Conservation (phyloP, 2,113 vertebrate species). For the Clupea harengus region DNA sequence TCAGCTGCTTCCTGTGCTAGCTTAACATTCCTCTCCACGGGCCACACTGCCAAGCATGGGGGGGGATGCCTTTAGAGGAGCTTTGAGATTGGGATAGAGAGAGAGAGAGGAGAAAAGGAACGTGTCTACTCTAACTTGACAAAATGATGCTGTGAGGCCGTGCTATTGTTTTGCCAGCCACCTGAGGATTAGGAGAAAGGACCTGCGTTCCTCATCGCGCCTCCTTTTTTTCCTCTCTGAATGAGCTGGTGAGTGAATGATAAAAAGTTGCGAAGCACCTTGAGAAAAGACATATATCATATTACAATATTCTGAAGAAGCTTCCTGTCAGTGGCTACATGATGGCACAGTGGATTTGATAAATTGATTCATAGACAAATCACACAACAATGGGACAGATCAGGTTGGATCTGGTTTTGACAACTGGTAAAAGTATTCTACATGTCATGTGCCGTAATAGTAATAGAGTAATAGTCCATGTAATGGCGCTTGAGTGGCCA, state of each 20-base stretch:
- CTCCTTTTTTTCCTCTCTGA: neutral
- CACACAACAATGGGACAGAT: neutral
- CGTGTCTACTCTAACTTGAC: constrained; percentile 35
- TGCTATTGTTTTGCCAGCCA: constrained; percentile 37
- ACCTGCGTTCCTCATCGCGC: constrained; percentile 20
- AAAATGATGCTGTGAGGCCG: constrained; percentile 12
- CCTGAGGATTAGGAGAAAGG: constrained; percentile 37
- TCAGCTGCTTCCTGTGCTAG: constrained; percentile 44
- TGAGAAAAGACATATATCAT: neutral
- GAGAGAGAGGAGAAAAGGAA: neutral
- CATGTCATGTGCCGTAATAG: constrained; percentile 1
- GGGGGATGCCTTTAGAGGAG: constrained; percentile 31
- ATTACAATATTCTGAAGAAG: neutral
- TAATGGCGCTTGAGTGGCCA: constrained; percentile 8
- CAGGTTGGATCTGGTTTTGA: constrained; percentile 3
- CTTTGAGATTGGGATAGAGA: neutral
- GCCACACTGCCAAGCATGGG: constrained; percentile 13
- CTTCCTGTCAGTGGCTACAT: neutral
- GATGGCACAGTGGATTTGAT: neutral
- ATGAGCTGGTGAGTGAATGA: neutral
- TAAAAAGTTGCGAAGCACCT: neutral
- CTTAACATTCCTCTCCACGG: constrained; percentile 44
- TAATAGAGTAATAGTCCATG: constrained; percentile 12
- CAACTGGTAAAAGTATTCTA: neutral
- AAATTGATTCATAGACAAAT: neutral